A percentile compares a stretch with the other conserved stretches of the same genome.
phyloP scores from a whole-genome alignment of 1,140 invertebrate genomes.

The Pectinophora gossypiella region DNA sequence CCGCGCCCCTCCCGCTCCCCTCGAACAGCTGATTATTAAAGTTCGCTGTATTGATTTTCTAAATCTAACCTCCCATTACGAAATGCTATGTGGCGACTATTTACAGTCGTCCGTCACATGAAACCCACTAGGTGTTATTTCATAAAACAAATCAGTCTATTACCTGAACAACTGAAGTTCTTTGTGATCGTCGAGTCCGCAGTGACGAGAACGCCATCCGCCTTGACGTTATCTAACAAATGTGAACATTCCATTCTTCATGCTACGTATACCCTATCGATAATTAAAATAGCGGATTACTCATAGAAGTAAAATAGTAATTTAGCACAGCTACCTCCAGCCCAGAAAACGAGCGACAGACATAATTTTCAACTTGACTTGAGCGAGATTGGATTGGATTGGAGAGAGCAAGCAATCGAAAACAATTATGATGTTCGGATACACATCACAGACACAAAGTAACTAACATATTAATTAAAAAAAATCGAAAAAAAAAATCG shows the following conservation, averaged over 20 bases:
- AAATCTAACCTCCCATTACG: conserved; percentile 51
- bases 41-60: conserved; percentile 74
- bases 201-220: conserved; percentile 71
- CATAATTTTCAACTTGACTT: conserved; percentile 1
- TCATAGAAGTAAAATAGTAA: neutral
- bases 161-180: conserved; percentile 74
- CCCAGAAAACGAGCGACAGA: neutral
- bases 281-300: neutral
- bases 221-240: conserved; percentile 77
- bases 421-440: conserved; percentile 20
- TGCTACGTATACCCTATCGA: conserved; percentile 32
- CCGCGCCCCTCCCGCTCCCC: conserved; percentile 49
- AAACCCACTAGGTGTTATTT: neutral
- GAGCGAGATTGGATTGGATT: neutral
- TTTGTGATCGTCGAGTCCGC: conserved; percentile 65
- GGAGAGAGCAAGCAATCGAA: conserved; percentile 15
- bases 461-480: no score
- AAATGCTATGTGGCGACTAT: conserved; percentile 14
- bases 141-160: conserved; percentile 17
- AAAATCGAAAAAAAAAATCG: no score
- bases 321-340: neutral
- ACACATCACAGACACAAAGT: no score
- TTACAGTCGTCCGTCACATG: neutral
- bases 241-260: conserved; percentile 79
- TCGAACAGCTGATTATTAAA: conserved; percentile 73